Evolutionary conservation across 2,888 invertebrate genomes (phyloP).

Genomic region (Rotaria magnacalcarata): DNA sequence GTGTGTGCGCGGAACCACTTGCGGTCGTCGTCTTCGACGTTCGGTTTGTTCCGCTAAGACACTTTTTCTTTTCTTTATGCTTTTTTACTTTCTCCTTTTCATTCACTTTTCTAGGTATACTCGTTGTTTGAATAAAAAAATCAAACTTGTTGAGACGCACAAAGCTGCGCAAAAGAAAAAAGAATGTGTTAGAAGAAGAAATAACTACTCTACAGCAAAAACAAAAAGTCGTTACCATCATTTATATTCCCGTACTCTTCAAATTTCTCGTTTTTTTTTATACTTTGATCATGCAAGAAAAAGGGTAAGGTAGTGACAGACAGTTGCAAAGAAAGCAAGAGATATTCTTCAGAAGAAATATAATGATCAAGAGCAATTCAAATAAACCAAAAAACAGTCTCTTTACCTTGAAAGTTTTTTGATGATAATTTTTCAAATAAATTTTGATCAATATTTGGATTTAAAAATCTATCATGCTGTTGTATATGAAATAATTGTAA

Average conservation of each 20-base stretch:
- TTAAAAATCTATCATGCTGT: conserved; percentile 35
- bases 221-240: background rate
- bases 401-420: conserved; percentile 42
- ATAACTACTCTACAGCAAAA: background rate
- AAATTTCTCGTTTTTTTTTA: background rate
- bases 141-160: background rate
- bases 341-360: background rate
- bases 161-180: background rate
- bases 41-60: background rate
- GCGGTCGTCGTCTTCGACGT: background rate
- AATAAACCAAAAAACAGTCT: background rate
- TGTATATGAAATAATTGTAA: conserved; percentile 28
- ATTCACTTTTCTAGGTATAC: background rate
- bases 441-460: conserved; percentile 42
- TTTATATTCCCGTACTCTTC: background rate
- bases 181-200: background rate
- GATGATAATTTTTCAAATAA: conserved; percentile 39
- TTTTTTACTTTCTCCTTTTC: background rate
- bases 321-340: background rate
- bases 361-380: background rate
- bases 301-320: background rate
- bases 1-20: background rate
- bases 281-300: too few species aligned
- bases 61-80: background rate
- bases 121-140: conserved; percentile 11